Base-by-base conservation (phyloP, 2,888 invertebrate genomes). In the Agapostemon virescens region DNA sequence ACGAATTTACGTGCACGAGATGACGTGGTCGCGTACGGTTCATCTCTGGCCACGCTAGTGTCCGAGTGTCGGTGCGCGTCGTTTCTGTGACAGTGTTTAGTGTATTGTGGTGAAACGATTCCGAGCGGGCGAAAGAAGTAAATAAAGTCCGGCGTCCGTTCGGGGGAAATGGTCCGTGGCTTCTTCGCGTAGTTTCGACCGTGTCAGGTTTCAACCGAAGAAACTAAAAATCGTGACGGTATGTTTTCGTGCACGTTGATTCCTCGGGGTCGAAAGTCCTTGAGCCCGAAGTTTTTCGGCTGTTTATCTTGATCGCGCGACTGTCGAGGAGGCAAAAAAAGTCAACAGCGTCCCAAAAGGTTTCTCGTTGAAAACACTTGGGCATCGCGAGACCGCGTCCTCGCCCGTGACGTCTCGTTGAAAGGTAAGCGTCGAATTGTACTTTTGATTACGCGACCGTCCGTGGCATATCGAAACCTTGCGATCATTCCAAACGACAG, bases 301-400 rank as follows among this genome's bases (percentile, higher is more conserved):
- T 64, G 80, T 84, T 84, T 85, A 85, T 85, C 85, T 85, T 80
- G 85, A 84, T 85, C 85, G 77, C 49, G 82, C 78, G 83, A 83
- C 85, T 66, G 66, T 15, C 74, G 2, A 23, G 38, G 38, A 42
- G 61, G 13, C 20, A 45, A 77, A 66, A 77, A 45, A 68, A 58
- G 67, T 1, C 13, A 40, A 36, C 45, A 64, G 63, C 58, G 6
- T 23, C 23, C 23, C 30, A 45, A 23, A 49, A 69, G 26, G 38
- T 67, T 45, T 49, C 55, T 63, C 40, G 76, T 33, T 52, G 45
- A 42, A 42, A 64, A 81, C 64, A 79, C 78, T 75, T 61, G 69
- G 76, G 64, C 75, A 61, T 45, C 63, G 33, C 42, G 36, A 69
- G 36, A n/a, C n/a, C 36, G 55, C 33, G 26, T 55, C 33, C 58